Percentiles rank a stretch among this genome's conserved stretches.
Evolutionary conservation across 2,797 vertebrate genomes (phyloP).

Genomic region (Gymnothorax javanicus): DNA sequence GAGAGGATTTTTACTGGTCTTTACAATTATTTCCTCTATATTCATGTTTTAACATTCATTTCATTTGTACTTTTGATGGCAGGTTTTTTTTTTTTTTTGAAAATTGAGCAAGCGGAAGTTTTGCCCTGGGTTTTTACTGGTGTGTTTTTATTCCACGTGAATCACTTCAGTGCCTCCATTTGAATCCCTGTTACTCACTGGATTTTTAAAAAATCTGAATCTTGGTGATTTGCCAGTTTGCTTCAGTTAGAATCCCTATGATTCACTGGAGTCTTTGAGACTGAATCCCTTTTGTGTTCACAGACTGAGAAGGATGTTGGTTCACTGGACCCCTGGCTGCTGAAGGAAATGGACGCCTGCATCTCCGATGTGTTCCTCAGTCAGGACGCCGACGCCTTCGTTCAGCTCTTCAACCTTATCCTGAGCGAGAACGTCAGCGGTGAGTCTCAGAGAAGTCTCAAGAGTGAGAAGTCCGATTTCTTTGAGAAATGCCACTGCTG

Average conservation of each 20-base stretch:
- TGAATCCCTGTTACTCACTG: background rate
- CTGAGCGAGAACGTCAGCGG: constrained; percentile 87
- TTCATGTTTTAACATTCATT: too few relatives aligned
- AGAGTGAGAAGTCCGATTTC: too few relatives aligned
- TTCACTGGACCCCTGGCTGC: constrained; percentile 83
- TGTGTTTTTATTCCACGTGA: background rate
- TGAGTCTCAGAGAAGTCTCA: constrained; percentile 56
- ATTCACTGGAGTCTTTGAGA: background rate
- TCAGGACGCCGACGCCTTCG: constrained; percentile 84
- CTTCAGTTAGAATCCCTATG: background rate
- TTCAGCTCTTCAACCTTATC: constrained; percentile 90
- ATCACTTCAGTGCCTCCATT: background rate
- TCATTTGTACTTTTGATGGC: too few relatives aligned
- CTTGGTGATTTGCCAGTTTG: background rate
- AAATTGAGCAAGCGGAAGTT: background rate
- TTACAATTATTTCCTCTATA: too few relatives aligned
- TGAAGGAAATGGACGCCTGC: constrained; percentile 90
- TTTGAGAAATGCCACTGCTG: too few relatives aligned
- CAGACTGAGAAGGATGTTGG: constrained; percentile 79
- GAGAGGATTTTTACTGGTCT: too few relatives aligned
- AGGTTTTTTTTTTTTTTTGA: background rate
- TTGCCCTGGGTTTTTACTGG: background rate
- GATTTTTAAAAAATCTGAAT: background rate
- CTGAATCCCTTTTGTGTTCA: constrained; percentile 16
- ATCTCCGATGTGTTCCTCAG: constrained; percentile 86